These are phyloP conservation scores for Scophthalmus maximus DNA, from an alignment of 2,113 vertebrate species.

Conservation along the genomic window DNA sequence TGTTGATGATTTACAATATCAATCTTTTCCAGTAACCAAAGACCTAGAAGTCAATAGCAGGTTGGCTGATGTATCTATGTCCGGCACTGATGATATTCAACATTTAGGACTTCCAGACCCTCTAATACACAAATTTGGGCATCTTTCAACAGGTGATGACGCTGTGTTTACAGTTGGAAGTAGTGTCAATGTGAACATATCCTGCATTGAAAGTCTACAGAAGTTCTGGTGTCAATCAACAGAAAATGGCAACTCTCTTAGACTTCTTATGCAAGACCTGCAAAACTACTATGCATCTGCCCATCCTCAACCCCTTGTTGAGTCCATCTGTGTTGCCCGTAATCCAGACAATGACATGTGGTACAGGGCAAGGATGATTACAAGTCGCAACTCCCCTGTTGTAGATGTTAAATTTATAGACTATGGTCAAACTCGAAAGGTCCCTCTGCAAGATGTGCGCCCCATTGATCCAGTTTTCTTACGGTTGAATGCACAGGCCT, in stretches of 20 bases:
- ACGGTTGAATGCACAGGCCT: slow-evolving; percentile 39
- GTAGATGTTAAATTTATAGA: slow-evolving; percentile 69
- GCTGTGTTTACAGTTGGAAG: slow-evolving; percentile 29
- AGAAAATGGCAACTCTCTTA: slow-evolving; percentile 31
- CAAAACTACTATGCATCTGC: slow-evolving; percentile 47
- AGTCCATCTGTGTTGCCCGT: slow-evolving; percentile 41
- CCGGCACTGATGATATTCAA: neutral
- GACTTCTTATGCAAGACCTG: slow-evolving; percentile 53
- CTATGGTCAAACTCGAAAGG: slow-evolving; percentile 51
- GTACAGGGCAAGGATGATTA: slow-evolving; percentile 63
- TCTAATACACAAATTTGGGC: neutral
- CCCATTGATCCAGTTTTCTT: slow-evolving; percentile 64
- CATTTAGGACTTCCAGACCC: slow-evolving; percentile 1
- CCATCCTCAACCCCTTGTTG: slow-evolving; percentile 27
- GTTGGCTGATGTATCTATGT: neutral
- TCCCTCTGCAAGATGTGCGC: slow-evolving; percentile 47
- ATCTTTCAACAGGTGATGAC: slow-evolving; percentile 17
- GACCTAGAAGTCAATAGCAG: neutral
- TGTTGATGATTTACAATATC: neutral
- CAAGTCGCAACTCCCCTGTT: slow-evolving; percentile 19
- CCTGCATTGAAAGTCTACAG: slow-evolving; percentile 49
- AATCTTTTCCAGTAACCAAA: neutral
- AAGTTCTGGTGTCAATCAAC: slow-evolving; percentile 65
- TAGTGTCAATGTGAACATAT: slow-evolving; percentile 45
- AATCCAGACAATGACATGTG: slow-evolving; percentile 61